Base-by-base conservation (phyloP, 2,888 invertebrate genomes). In the Ophion costatus region DNA sequence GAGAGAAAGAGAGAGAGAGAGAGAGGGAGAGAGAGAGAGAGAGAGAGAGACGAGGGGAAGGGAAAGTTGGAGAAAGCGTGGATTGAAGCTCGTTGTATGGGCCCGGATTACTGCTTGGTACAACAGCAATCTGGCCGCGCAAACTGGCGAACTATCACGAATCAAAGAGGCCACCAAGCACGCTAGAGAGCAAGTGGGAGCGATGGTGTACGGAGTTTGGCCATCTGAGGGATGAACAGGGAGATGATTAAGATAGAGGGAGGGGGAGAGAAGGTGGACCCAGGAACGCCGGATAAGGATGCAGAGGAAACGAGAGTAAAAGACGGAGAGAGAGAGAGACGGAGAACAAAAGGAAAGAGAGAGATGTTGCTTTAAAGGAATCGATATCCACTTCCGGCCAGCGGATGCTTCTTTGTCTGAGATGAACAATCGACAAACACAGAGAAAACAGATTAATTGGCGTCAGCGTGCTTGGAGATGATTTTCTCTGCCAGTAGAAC, bases 11-110 rank as follows among this genome's bases (percentile, higher is more conserved):
- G 38, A 59, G n/a, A 33, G n/a, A 1, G 51, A 7, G 56, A 33
- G 57, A 57, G 64, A 56, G 69, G 59, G 57, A 45, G 56, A 84
- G 70, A 64, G 66, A 67, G 79, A n/a, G n/a, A n/a, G n/a, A n/a
- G n/a, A n/a, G n/a, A n/a, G 79, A 77, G 57, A 57, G 20, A 57
- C 20, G 42, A 57, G 61, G 24, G 61, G 56, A 57, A 59, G 77
- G 57, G 59, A 20, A 42, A 59, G 86, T 74, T 75, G 73, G 76
- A 80, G 80, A 79, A 69, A 81, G 69, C 71, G 85, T 42, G 84
- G 83, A 86, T 88, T 86, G 85, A 80, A 90, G 89, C 90, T 90
- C 88, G 89, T 89, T 90, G 89, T 89, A 87, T 87, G 89, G 81
- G 79, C 80, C 71, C 87, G 87, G 89, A 90, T 91, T 90, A 89